Base-by-base conservation (phyloP, 2,113 vertebrate genomes). In the Channa maculata region DNA sequence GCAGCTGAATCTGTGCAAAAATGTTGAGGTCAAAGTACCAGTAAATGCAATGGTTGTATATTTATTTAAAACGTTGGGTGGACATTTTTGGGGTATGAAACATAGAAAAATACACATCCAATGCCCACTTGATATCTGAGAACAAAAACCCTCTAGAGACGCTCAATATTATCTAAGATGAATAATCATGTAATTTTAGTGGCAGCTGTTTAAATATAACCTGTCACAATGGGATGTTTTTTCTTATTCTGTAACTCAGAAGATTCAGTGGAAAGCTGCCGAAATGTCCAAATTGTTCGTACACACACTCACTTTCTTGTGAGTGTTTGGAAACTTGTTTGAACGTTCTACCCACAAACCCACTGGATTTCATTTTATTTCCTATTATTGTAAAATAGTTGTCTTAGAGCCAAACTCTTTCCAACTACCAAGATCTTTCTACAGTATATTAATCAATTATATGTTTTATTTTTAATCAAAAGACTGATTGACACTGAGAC, bases 191-290 rank as follows among this genome's bases (percentile, higher is more conserved):
- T 67, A 53, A 59, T 11, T 82, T 75, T 68, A 71, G 71, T 64
- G 79, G 84, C 80, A 86, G 90, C 88, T 91, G 86, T 89, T 71
- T 84, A 91, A 92, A 92, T 86, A 91, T 67, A 84, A 75, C 60
- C 39, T 6, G 51, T 72, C 46, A 78, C 58, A 65, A 65, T 67
- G 84, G 82, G 65, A 79, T 41, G 39, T 82, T 78, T 24, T 24
- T 24, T 85, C 43, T 80, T 46, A 62, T 49, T 5, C 5, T 24
- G 24, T 24, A 24, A 13, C 48, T 48, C 37, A 76, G 41, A 73
- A 60, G 45, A 69, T 48, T 54, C 43, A 37, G 37, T 48, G 49
- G 60, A 66, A 65, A 66, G 3, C 38, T 61, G 37, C 67, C 64
- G 78, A 83, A 63, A 36, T 37, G 24, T 53, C 13, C 10, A 0